Evolutionary conservation across 35 echinoderm and acorn worm genomes (phyloP).

Genomic region (Ophioderma brevispina): DNA sequence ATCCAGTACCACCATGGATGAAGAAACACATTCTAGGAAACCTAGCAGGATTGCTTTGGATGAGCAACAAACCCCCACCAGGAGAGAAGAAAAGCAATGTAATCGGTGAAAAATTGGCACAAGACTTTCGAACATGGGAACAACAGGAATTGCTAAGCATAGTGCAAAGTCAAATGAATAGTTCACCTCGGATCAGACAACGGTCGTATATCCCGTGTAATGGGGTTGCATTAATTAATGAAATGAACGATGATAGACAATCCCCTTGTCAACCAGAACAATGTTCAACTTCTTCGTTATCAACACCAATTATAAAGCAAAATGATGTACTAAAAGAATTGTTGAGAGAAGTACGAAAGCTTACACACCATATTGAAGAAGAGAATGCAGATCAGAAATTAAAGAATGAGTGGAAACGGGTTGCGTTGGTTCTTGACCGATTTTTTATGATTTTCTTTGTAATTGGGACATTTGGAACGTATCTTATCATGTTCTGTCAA

Average conservation of each 20-base stretch:
- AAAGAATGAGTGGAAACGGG: constrained; percentile 78
- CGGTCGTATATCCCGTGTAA: constrained; percentile 16
- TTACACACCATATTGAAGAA: constrained; percentile 43
- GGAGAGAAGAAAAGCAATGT: not conserved
- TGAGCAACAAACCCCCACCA: constrained; percentile 23
- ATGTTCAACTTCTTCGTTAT: not conserved
- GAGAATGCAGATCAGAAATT: constrained; percentile 58
- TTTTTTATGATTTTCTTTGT: constrained; percentile 78
- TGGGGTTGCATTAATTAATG: not conserved
- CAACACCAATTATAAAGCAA: not conserved
- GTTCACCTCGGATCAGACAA: not conserved
- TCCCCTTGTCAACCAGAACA: not conserved
- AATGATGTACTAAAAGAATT: not conserved
- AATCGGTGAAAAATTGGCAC: constrained; percentile 10
- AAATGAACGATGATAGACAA: not conserved
- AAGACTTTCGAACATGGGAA: constrained; percentile 72
- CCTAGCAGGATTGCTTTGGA: constrained; percentile 29
- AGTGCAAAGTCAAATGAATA: constrained; percentile 30
- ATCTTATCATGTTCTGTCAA: constrained; percentile 55
- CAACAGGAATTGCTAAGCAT: constrained; percentile 60
- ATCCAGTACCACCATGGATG: constrained; percentile 86
- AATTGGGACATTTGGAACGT: constrained; percentile 62
- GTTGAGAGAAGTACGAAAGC: constrained; percentile 66
- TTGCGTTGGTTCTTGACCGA: constrained; percentile 81
- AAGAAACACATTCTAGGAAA: constrained; percentile 50